Conservation (phyloP, 2,797 vertebrate genomes). For the Adelosebastes latens region DNA sequence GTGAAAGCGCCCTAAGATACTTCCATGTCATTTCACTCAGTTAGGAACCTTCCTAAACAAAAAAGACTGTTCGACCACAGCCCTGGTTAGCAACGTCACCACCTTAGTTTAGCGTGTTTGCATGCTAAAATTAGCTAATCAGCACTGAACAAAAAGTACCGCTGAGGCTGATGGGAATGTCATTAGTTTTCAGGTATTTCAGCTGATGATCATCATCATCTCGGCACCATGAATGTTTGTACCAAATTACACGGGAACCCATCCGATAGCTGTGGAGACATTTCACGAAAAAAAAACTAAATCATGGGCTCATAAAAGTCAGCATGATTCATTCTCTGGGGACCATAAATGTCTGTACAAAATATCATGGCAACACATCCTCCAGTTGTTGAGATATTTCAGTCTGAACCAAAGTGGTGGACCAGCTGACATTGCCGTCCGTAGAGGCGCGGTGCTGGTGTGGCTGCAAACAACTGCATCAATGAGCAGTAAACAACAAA, state of each 20-base stretch:
- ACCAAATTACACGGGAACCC: neutral
- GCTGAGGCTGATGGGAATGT: neutral
- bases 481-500: neutral
- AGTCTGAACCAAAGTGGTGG: neutral
- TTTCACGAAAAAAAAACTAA: neutral
- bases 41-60: neutral
- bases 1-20: neutral
- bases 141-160: neutral
- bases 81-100: neutral
- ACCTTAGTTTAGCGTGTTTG: neutral
- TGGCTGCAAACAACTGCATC: neutral
- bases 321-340: neutral
- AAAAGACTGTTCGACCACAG: neutral
- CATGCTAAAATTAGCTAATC: neutral
- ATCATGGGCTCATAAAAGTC: neutral
- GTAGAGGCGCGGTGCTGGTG: neutral
- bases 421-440: neutral
- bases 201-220: neutral
- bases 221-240: neutral
- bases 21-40: neutral
- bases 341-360: neutral
- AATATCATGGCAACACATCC: neutral
- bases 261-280: neutral
- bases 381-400: neutral
- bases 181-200: neutral